phyloP scores from a whole-genome alignment of 2,797 vertebrate genomes.

The Pseudochaenichthys georgianus region DNA sequence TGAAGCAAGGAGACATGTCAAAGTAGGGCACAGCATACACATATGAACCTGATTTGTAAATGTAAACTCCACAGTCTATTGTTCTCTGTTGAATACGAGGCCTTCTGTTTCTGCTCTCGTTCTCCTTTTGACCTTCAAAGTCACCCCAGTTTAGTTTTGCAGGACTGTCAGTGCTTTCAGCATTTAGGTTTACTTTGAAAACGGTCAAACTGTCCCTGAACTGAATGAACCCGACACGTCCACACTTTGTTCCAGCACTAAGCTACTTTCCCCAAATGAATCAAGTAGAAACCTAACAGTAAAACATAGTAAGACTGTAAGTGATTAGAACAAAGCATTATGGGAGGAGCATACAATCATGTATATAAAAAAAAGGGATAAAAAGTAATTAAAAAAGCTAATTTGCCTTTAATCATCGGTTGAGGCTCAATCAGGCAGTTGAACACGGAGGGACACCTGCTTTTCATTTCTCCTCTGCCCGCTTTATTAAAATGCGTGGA shows the following conservation, averaged over 20 bases:
- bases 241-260: neutral
- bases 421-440: slow-evolving; percentile 56
- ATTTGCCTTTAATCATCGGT: slow-evolving; percentile 63
- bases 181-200: slow-evolving; percentile 1
- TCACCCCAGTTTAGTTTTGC: neutral
- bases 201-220: slow-evolving; percentile 20
- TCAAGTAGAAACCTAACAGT: slow-evolving; percentile 5
- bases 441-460: slow-evolving; percentile 54
- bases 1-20: too few relatives aligned
- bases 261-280: neutral
- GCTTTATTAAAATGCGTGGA: slow-evolving; percentile 60
- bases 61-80: neutral
- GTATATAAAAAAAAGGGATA: slow-evolving; percentile 1
- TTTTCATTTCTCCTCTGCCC: slow-evolving; percentile 45
- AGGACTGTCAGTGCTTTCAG: neutral
- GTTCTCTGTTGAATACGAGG: neutral
- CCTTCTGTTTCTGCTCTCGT: neutral
- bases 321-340: slow-evolving; percentile 39
- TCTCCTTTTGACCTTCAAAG: slow-evolving; percentile 9
- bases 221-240: neutral
- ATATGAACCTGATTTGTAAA: too few relatives aligned
- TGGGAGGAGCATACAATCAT: slow-evolving; percentile 35
- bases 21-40: too few relatives aligned
- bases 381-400: slow-evolving; percentile 55
- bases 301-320: slow-evolving; percentile 13